Evolutionary conservation across 2,797 vertebrate genomes (phyloP), one percentile per base, ranked within the genome.

Genomic region (Rhincodon typus): DNA sequence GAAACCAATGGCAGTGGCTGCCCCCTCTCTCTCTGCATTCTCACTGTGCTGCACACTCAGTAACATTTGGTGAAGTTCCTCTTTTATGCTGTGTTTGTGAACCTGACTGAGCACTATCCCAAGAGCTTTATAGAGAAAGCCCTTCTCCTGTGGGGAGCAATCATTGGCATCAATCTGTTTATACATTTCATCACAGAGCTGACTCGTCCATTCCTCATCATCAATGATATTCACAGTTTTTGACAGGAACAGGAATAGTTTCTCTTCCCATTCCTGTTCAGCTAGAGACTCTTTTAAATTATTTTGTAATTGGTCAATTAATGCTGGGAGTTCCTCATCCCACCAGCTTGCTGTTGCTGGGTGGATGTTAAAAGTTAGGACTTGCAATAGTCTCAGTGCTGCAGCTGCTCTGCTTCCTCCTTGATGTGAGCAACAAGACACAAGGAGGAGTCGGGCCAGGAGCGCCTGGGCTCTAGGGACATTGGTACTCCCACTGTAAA

Each of bases 301-400:
- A 0, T 34, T 70, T 13, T 53, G 69, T 57, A 95, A 95, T 34
- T 95, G 72, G 46, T 77, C 69, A 23, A 77, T 70, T 95, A 95
- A 95, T 74, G 94, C 13, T n/a, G 94, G 27, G 8, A 95, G 94
- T 13, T 95, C 94, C 94, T 77, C 70, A 6, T 95, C 94, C 94
- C 94, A 95, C 5, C 46, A 13, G 7, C 12, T 17, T 27, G 17
- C 70, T 69, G 46, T 95, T 30, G 94, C 94, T 57, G 94, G 94
- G 46, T 95, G 94, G 17, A 95, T 77, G 1, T 72, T 57, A 46
- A 13, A 53, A 25, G 46, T 77, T 50, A 95, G 15, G 46, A 95
- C 70, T 77, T 95, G 94, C 70, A 95, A 0, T 57, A 95, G 46
- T 15, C 94, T 74, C 25, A 95, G 94, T 30, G 70, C 94, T 3